Evolutionary conservation across 1,140 invertebrate species (phyloP), one percentile per base, ranked within the genome.

Genomic region (Apis laboriosa): DNA sequence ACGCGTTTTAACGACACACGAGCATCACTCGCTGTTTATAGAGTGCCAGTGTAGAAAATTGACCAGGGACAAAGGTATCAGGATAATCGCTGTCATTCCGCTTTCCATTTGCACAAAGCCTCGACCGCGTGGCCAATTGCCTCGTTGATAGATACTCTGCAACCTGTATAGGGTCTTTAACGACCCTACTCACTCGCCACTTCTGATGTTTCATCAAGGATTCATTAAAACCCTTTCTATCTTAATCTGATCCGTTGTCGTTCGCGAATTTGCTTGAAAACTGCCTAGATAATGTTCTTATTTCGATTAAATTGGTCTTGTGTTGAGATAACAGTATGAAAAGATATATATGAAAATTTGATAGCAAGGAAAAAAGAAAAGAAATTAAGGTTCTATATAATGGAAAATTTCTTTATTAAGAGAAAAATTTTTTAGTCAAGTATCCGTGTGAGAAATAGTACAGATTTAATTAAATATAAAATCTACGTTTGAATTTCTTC

Each of bases 111-210:
- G 63, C 86, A 82, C 83, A 78, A 74, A 70, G 61, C 53, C 60
- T 60, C 43, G 28, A 66, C 56, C 78, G 64, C 43, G 73, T 80
- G 55, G 79, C 76, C 81, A 86, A 83, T 88, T 85, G 71, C 68
- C 73, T 53, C 66, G 77, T 85, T 85, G 86, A 88, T 83, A 80
- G 83, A 88, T 88, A 88, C 78, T 80, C 68, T 80, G 49, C 49
- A 63, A 61, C 61, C 17, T 72, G 60, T 70, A 78, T 77, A 68
- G 64, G 24, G 12, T 43, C 77, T 55, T 60, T 79, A 88, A 85
- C 64, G 83, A 85, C 34, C 34, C 78, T 55, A 58, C 55, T 82
- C 79, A 43, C 66, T 80, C 53, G 64, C 63, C 68, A 79, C 63
- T 79, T 87, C 61, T 68, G 60, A 73, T 83, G 68, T 71, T 63